Evolutionary conservation across 2,888 invertebrate genomes (phyloP), one percentile per base, ranked within the genome.

Genomic region (Dynastes maya): DNA sequence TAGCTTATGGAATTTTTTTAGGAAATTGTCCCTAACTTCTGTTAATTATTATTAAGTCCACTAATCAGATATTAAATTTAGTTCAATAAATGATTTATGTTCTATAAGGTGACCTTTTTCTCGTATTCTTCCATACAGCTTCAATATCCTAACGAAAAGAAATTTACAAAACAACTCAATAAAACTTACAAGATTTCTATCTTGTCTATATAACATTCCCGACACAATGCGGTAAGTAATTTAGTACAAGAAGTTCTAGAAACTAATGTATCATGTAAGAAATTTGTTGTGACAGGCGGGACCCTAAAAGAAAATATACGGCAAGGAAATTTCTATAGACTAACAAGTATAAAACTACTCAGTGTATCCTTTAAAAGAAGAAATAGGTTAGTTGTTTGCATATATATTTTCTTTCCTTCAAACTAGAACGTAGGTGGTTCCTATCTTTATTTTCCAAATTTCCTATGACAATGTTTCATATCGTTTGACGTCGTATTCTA

Each of bases 201-300:
- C 22, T 58, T 16, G 58, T 8, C 11, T 29, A 29, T 61, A 29
- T 29, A 61, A 29, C 29, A 27, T 22, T 9, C 29, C 22, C 9
- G 11, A 63, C 32, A 37, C 32, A 58, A 72, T 72, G 58, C 40
- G 13, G 5, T 22, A 16, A 72, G 58, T 61, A 58, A 72, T 40
- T 58, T 71, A 55, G 40, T 16, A 32, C n/a, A 11, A 40, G 22
- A 58, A 58, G 27, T 58, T 58, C 58, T 22, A 1, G 45, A 40
- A 72, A 22, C 72, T 58, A 72, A 72, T 55, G 37, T 16, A 58
- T 72, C 58, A 58, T 58, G 27, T 53, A 58, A 58, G 40, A 58
- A 72, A 58, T 72, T 58, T 58, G 40, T 45, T 40, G 58, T 37
- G 72, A 72, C 72, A 11, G n/a, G 32, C 72, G 22, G 5, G n/a